These are phyloP conservation scores for Panulirus ornatus DNA, from an alignment of 1,140 invertebrate genomes.

Conservation along the genomic window DNA sequence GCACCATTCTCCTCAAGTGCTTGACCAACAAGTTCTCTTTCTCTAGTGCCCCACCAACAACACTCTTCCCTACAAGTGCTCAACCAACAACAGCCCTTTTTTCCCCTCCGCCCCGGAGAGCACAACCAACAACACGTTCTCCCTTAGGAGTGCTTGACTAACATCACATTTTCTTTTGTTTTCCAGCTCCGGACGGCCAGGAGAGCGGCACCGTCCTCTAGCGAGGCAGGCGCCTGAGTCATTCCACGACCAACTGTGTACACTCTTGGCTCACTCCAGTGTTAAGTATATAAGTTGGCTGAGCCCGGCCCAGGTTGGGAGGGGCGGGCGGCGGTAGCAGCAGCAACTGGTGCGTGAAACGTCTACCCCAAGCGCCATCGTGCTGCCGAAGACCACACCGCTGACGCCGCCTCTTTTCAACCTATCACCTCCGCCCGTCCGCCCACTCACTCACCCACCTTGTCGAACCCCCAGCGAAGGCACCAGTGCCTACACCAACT, in stretches of 20 bases:
- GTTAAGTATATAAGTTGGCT: no score
- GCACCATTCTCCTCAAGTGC: background rate
- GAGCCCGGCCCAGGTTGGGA: no score
- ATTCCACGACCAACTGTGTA: background rate
- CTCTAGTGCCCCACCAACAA: background rate
- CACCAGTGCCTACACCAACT: background rate
- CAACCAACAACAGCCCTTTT: background rate
- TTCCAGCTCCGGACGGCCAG: background rate
- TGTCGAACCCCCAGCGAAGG: no score
- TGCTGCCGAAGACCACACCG: no score
- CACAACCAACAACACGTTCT: background rate
- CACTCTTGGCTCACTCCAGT: no score
- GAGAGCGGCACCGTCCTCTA: background rate
- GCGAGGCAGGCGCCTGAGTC: no score
- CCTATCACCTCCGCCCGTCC: no score
- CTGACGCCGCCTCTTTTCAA: no score
- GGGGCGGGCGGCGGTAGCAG: no score
- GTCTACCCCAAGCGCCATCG: no score
- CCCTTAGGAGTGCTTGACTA: background rate
- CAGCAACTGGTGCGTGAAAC: no score
- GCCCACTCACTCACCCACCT: no score
- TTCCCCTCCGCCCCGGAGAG: background rate
- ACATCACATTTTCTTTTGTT: background rate
- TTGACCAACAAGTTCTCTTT: conserved; percentile 7
- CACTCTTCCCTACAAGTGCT: background rate